A percentile compares a stretch with the other conserved stretches of the same genome.
Conservation (phyloP, 2,113 vertebrate species). For the Tragelaphus buxtoni region DNA sequence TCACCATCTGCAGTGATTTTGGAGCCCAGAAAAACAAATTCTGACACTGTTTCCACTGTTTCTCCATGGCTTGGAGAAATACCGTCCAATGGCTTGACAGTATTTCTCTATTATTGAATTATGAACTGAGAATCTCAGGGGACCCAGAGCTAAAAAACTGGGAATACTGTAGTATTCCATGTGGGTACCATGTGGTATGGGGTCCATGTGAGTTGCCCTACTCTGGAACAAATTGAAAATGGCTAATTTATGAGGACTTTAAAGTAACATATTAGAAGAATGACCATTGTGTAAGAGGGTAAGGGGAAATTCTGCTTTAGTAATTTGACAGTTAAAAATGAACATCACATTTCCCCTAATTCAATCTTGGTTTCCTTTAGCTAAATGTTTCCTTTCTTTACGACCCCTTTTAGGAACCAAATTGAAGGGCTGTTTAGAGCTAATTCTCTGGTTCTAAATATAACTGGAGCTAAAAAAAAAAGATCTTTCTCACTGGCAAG, state of each 20-base stretch:
- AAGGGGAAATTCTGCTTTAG: conserved; percentile 63
- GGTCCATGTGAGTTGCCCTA: background rate
- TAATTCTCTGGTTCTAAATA: conserved; percentile 66
- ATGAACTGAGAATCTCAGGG: background rate
- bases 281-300: conserved; percentile 53
- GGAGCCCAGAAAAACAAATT: no score
- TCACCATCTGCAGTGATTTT: no score
- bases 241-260: conserved; percentile 49
- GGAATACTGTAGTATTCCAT: background rate
- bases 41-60: no score
- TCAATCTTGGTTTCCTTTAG: conserved; percentile 65
- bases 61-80: no score
- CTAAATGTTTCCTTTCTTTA: conserved; percentile 66
- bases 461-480: conserved; percentile 59
- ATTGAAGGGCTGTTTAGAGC: conserved; percentile 63
- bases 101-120: conserved; percentile 1
- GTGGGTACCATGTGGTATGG: background rate
- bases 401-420: conserved; percentile 54
- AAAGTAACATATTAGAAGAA: conserved; percentile 46
- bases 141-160: conserved; percentile 9
- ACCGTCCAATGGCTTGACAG: background rate
- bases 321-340: conserved; percentile 65
- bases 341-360: conserved; percentile 68
- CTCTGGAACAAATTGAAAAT: conserved; percentile 31
- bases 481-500: conserved; percentile 60